Conservation (phyloP, 2,113 vertebrate species). For the Pterophyllum scalare region DNA sequence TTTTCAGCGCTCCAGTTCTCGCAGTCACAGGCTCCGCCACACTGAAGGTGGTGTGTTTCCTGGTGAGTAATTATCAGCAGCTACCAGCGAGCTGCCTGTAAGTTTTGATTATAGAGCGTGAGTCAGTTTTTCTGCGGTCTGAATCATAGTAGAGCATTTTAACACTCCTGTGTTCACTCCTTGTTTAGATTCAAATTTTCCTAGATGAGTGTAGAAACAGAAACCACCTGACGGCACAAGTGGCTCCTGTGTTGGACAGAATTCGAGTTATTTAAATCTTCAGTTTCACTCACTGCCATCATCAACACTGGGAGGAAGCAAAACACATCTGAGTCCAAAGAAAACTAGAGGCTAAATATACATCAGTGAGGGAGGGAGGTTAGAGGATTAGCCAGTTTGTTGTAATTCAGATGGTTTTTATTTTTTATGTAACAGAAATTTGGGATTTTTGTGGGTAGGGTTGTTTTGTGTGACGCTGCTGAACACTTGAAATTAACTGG, state of each 20-base stretch:
- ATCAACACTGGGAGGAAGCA: background rate
- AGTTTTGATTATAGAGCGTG: slow-evolving; percentile 2
- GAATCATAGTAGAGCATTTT: background rate
- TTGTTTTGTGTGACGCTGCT: background rate
- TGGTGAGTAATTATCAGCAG: slow-evolving; percentile 19
- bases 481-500: background rate
- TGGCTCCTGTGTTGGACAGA: background rate
- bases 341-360: background rate
- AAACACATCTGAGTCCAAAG: background rate
- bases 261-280: background rate
- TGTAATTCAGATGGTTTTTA: background rate
- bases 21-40: background rate
- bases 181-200: slow-evolving; percentile 24
- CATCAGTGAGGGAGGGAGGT: background rate
- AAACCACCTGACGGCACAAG: background rate
- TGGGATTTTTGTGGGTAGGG: background rate
- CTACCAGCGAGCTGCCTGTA: slow-evolving; percentile 1
- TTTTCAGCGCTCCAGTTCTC: background rate
- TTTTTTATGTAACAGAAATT: background rate
- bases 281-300: background rate
- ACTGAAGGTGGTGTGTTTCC: slow-evolving; percentile 6
- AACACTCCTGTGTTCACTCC: background rate
- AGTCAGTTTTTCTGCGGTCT: slow-evolving; percentile 33
- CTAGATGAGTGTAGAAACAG: background rate
- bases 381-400: background rate